Evolutionary conservation across 2,113 vertebrate genomes (phyloP).

Genomic region (Notechis scutatus): DNA sequence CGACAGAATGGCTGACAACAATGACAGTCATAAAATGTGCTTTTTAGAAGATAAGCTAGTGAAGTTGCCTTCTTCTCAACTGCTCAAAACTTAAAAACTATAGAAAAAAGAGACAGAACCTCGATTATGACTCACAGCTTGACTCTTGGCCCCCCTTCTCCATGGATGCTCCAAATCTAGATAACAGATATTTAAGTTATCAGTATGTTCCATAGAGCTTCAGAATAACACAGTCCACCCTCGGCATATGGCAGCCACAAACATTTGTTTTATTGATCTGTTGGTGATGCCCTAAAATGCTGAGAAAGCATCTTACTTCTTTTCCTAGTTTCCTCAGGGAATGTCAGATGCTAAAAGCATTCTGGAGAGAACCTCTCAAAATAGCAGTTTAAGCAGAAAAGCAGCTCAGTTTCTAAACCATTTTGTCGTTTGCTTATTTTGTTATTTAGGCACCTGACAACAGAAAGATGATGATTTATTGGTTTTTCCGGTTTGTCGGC

Average conservation of each 20-base stretch:
- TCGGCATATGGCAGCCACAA: constrained; percentile 4
- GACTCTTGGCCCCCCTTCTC: background rate
- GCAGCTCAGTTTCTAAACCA: background rate
- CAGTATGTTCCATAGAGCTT: background rate
- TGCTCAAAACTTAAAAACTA: background rate
- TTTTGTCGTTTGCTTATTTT: background rate
- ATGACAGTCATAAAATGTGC: too few species aligned
- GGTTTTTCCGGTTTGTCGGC: too few species aligned
- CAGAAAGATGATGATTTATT: background rate
- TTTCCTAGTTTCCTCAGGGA: constrained; percentile 9
- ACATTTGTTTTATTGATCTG: constrained; percentile 24
- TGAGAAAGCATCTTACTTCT: constrained; percentile 18
- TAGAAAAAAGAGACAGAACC: background rate
- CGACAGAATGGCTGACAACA: too few species aligned
- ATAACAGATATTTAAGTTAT: background rate
- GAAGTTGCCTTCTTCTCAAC: background rate
- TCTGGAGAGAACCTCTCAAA: constrained; percentile 7
- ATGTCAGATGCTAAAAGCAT: background rate
- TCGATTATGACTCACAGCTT: background rate
- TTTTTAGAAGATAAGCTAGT: background rate
- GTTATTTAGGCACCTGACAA: background rate
- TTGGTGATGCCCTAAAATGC: constrained; percentile 1
- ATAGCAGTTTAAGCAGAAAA: constrained; percentile 11
- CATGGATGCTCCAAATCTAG: background rate
- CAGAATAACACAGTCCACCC: fast-evolving